Base-by-base conservation (phyloP, 2,888 invertebrate species). In the Platypus cylindrus region DNA sequence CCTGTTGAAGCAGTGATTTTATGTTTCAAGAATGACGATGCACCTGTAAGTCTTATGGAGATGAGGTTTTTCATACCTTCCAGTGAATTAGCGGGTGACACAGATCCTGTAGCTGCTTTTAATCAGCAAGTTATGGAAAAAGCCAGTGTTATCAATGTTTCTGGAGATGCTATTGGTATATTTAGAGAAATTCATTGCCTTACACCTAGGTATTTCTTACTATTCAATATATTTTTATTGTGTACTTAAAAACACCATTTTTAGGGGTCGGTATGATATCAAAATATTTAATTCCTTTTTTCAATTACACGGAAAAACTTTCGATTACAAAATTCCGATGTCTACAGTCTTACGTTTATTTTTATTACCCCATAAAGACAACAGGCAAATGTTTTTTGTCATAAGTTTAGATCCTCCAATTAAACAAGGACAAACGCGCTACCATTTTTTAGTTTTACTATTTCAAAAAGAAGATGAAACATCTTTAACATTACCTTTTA, bases 271-370 rank as follows among this genome's bases (percentile, higher is more conserved):
- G 46, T 94, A 94, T 57, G 93, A 93, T 60, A 87, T 94, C 63
- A 94, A 93, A 65, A 78, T 94, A 39, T 94, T 87, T 63, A 83
- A 86, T 32, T 72, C 84, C 0, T 90, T 90, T 60, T 78, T 93
- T 50, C 89, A 91, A 64, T 73, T 93, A 39, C 91, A 91, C 56
- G 93, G 93, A 53, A 99, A 98, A 73, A 97, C 98, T 0, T 98
- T 95, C 56, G 98, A 98, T 66, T 99, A 98, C 69, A 98, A 99
- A 66, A 97, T 98, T 49, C 95, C 97, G 0, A 87, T 93, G 78
- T 87, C 89, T 1, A 94, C 95, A 0, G 94, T 99, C 3, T 67
- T 95, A 11, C 75, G 98, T 5, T 64, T 98, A 11, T 98, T 98
- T 58, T 67, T 97, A 18, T 65, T 99, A 32, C 97, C 97, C 0